These are phyloP conservation scores for Ylistrum balloti DNA, from an alignment of 1,140 invertebrate genomes.

Conservation along the genomic window DNA sequence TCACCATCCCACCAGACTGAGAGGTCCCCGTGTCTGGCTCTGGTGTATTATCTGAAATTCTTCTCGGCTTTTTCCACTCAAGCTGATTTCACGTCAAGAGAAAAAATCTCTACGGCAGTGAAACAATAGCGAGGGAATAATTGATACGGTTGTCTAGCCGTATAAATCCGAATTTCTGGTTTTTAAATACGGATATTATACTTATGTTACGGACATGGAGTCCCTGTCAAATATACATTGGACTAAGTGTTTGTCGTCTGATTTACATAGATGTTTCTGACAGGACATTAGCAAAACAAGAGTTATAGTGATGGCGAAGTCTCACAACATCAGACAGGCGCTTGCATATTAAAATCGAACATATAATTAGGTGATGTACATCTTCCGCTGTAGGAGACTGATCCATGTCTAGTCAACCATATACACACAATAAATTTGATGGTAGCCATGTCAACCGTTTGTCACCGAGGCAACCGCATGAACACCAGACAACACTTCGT, in stretches of 20 bases:
- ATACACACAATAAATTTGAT: too few relatives aligned
- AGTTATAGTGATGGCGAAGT: conserved; percentile 1
- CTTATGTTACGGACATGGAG: not conserved
- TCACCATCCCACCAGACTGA: too few relatives aligned
- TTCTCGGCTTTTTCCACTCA: too few relatives aligned
- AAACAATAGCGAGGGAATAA: not conserved
- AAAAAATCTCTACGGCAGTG: too few relatives aligned
- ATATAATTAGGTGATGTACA: not conserved
- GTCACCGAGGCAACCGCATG: too few relatives aligned
- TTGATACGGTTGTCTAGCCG: not conserved
- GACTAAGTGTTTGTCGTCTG: not conserved
- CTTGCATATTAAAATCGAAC: not conserved
- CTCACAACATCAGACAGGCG: not conserved
- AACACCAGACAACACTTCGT: too few relatives aligned
- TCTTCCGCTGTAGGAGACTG: not conserved
- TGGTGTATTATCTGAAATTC: too few relatives aligned
- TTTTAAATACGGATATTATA: not conserved
- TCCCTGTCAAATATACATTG: not conserved
- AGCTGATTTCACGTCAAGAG: too few relatives aligned
- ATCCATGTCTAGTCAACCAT: not conserved
- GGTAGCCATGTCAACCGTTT: too few relatives aligned
- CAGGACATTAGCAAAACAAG: not conserved
- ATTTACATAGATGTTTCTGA: not conserved
- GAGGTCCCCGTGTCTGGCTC: too few relatives aligned
- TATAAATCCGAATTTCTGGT: not conserved